phyloP scores from a whole-genome alignment of 1,140 invertebrate genomes.

The honey bee (Apis mellifera) region DNA sequence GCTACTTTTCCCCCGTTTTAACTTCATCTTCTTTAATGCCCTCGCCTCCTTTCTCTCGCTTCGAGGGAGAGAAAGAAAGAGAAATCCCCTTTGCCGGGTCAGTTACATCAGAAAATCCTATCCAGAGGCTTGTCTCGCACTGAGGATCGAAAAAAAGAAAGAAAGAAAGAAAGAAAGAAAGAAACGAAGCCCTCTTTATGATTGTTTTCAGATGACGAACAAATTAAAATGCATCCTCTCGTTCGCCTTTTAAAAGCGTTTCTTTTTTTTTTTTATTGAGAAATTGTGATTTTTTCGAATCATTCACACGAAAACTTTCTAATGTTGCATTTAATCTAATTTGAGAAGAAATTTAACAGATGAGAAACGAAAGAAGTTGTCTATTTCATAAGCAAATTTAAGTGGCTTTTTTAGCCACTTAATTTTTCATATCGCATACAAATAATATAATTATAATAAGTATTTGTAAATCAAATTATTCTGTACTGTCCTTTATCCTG shows the following conservation, averaged over 20 bases:
- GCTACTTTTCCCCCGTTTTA: conserved; percentile 36
- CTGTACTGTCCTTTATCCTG: too few relatives aligned
- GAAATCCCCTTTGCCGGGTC: conserved; percentile 1
- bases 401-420: too few relatives aligned
- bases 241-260: neutral
- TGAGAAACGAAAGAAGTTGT: too few relatives aligned
- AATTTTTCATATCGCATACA: too few relatives aligned
- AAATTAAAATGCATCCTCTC: conserved; percentile 41
- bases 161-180: too few relatives aligned
- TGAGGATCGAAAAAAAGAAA: too few relatives aligned
- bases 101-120: conserved; percentile 21
- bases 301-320: too few relatives aligned
- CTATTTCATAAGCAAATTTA: too few relatives aligned
- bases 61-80: neutral
- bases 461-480: too few relatives aligned
- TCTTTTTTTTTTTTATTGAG: too few relatives aligned
- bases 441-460: too few relatives aligned
- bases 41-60: neutral
- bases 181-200: conserved; percentile 23
- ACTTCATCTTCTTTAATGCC: conserved; percentile 41
- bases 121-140: conserved; percentile 28
- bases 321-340: neutral
- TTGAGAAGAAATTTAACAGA: too few relatives aligned
- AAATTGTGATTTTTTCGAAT: neutral
- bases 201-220: conserved; percentile 34